A percentile compares a stretch with the other conserved stretches of the same genome.
Evolutionary conservation across 2,888 invertebrate genomes (phyloP).

Genomic region (Hymenopus coronatus): DNA sequence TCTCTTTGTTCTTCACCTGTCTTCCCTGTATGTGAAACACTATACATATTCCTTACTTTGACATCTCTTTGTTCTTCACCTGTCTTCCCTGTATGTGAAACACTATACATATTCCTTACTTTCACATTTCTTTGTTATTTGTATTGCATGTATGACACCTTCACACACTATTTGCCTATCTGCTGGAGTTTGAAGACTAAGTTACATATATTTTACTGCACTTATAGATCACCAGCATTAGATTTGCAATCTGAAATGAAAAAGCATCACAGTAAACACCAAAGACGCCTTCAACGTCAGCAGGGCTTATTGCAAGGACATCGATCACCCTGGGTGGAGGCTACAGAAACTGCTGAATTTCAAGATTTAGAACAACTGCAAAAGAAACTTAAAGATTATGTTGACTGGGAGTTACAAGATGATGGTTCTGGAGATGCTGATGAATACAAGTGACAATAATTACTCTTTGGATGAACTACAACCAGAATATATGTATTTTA

Average conservation of each 20-base stretch:
- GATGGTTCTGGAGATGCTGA: slow-evolving; percentile 27
- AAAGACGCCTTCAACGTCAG: slow-evolving; percentile 41
- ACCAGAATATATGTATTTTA: too few relatives aligned
- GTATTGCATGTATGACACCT: too few relatives aligned
- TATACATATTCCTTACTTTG: too few relatives aligned
- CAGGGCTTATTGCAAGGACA: slow-evolving; percentile 42
- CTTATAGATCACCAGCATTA: slow-evolving; percentile 56
- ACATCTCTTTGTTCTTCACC: too few relatives aligned
- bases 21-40: too few relatives aligned
- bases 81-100: too few relatives aligned
- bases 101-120: too few relatives aligned
- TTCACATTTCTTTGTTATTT: too few relatives aligned
- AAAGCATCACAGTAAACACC: slow-evolving; percentile 47
- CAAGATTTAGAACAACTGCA: not conserved
- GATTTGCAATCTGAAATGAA: slow-evolving; percentile 58
- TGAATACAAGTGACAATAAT: not conserved
- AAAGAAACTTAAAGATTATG: not conserved
- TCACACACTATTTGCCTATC: too few relatives aligned
- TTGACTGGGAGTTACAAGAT: slow-evolving; percentile 15
- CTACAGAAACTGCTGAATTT: not conserved
- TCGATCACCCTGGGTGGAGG: slow-evolving; percentile 35
- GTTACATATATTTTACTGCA: not conserved
- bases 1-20: too few relatives aligned
- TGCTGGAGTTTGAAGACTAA: too few relatives aligned
- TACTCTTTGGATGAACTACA: too few relatives aligned